Percentiles rank a stretch among this genome's conserved stretches.
These are phyloP conservation scores for Empidonax traillii DNA, from an alignment of 2,113 vertebrate genomes.

Conservation along the genomic window DNA sequence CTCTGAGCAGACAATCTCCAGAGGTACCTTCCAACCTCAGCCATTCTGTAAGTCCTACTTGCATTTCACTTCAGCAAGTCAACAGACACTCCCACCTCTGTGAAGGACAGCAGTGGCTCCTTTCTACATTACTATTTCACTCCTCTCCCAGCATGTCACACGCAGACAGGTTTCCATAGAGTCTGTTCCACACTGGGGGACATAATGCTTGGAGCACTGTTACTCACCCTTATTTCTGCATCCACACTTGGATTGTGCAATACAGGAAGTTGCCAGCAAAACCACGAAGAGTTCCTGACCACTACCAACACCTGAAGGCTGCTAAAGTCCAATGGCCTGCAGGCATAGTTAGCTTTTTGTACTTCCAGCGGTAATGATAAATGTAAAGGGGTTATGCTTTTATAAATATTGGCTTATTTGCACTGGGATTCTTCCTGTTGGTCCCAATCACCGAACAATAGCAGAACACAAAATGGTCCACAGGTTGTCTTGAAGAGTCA, in stretches of 20 bases:
- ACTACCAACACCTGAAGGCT: background rate
- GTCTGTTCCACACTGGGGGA: background rate
- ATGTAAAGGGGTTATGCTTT: background rate
- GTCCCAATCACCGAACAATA: background rate
- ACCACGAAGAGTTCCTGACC: background rate
- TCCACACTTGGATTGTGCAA: background rate
- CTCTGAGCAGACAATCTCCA: background rate
- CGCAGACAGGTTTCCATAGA: background rate
- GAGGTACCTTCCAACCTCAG: background rate
- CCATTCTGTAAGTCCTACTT: background rate
- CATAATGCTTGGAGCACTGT: rapidly evolving
- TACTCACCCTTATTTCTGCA: background rate
- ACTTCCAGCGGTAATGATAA: background rate
- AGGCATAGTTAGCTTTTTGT: background rate
- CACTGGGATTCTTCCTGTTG: background rate
- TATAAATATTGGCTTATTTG: background rate
- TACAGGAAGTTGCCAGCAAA: background rate
- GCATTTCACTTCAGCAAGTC: background rate
- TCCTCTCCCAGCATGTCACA: background rate
- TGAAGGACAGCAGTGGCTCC: background rate
- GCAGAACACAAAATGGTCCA: background rate
- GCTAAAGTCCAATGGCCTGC: background rate
- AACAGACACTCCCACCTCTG: background rate
- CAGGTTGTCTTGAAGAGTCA: background rate
- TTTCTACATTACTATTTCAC: background rate